Percentiles rank a stretch among this genome's conserved stretches.
Conservation (phyloP, 2,797 vertebrate species). For the Trachops cirrhosus region DNA sequence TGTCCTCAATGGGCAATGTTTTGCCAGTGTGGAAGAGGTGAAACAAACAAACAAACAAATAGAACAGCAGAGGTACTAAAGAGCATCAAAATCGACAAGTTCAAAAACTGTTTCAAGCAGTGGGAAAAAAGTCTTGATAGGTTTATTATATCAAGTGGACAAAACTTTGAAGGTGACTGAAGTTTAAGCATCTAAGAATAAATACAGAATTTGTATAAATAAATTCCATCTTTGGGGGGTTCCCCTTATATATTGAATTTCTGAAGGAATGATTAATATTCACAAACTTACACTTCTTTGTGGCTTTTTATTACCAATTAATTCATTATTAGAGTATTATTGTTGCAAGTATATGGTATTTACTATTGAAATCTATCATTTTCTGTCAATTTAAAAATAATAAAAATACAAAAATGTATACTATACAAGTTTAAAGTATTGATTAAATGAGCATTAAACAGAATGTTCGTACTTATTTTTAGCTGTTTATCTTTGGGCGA, state of each 20-base stretch:
- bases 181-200: no score
- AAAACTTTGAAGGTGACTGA: no score
- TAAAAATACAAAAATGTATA: not conserved
- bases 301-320: not conserved
- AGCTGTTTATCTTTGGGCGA: not conserved
- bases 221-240: no score
- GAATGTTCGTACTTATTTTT: not conserved
- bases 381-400: not conserved
- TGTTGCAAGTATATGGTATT: not conserved
- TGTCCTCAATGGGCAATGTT: not conserved
- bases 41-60: not conserved
- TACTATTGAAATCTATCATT: not conserved
- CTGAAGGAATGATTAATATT: not conserved
- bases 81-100: not conserved
- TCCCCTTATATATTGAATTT: not conserved
- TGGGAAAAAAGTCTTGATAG: no score
- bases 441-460: not conserved
- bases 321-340: not conserved
- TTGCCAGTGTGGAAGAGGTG: not conserved
- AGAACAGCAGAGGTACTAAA: not conserved
- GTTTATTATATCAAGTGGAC: no score
- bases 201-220: no score
- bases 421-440: not conserved
- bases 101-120: not conserved
- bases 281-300: not conserved